Base-by-base conservation (phyloP, 2,797 vertebrate species). In the Margarornis squamiger region DNA sequence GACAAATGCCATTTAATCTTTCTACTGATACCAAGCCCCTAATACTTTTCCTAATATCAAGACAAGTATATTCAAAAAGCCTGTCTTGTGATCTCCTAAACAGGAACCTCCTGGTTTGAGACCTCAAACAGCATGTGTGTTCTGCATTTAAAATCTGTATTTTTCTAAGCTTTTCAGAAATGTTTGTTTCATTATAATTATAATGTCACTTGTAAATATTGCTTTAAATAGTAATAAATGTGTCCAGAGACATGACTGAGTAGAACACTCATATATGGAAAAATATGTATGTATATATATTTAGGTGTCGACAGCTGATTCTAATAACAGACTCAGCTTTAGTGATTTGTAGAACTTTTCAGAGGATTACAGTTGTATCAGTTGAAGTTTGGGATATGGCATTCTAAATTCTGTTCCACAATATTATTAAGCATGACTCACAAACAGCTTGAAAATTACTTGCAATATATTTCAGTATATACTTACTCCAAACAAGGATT, bases 391-490 rank as follows among this genome's bases (percentile, higher is more conserved):
- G 39, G 22, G 22, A 79, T 51, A 83, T 38, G 58, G 27, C 36
- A 76, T 73, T 75, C 55, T 66, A 46, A 72, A 61, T 68, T 81
- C 61, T 5, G 0, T 76, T 81, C 38, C 34, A 78, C 12, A 58
- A 29, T 46, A 65, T 66, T 86, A 78, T 46, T 82, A 62, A 62
- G 15, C 45, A 76, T 70, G 36, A 95, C 39, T 43, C 67, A 92
- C 27, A 76, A 86, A 68, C 7, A 71, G 10, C 32, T 48, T 91
- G 43, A 86, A 90, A 91, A 93, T 76, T 70, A 32, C 46, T 62
- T 73, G 9, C 34, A 72, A 27, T 59, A 24, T 41, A 49, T 66
- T 74, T 66, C 49, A 48, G 5, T 32, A 45, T n/a, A 54, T 20
- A 38, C 20, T 83, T 71, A 36, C 20, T 54, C 75, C 45, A 86